phyloP scores from a whole-genome alignment of 2,888 invertebrate species.

The Tetramorium bicarinatum region DNA sequence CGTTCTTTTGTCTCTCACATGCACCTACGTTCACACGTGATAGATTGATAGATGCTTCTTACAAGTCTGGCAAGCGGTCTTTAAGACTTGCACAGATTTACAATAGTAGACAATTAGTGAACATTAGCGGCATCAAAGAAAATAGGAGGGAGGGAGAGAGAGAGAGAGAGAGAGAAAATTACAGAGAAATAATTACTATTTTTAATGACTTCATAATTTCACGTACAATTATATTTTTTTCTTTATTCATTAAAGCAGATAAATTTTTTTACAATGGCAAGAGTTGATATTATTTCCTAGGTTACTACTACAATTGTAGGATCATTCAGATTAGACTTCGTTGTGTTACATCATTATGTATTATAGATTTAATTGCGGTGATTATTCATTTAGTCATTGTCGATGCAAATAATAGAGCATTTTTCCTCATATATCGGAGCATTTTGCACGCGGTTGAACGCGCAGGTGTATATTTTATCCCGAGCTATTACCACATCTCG shows the following conservation, averaged over 20 bases:
- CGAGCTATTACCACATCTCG: constrained; percentile 49
- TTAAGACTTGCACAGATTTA: constrained; percentile 45
- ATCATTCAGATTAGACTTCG: constrained; percentile 14
- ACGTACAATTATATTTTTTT: background rate
- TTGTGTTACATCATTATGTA: background rate
- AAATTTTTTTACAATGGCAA: background rate
- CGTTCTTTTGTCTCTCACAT: constrained; percentile 46
- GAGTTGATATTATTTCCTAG: background rate
- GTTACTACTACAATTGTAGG: background rate
- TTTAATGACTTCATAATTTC: constrained; percentile 19
- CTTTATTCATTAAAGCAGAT: constrained; percentile 4
- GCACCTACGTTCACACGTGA: constrained; percentile 42
- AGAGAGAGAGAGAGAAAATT: constrained; percentile 22
- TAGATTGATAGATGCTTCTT: constrained; percentile 46
- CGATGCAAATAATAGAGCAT: constrained; percentile 20
- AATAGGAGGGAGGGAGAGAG: background rate
- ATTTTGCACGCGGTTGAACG: constrained; percentile 51
- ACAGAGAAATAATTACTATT: constrained; percentile 30
- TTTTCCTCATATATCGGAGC: constrained; percentile 13
- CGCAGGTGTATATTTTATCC: constrained; percentile 56
- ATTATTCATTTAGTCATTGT: constrained; percentile 11
- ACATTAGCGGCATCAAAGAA: constrained; percentile 20
- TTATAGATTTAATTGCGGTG: background rate
- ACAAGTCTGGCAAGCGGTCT: constrained; percentile 42
- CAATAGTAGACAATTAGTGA: constrained; percentile 49